Conservation (phyloP, 2,888 invertebrate species). For the Portevinia maculata region DNA sequence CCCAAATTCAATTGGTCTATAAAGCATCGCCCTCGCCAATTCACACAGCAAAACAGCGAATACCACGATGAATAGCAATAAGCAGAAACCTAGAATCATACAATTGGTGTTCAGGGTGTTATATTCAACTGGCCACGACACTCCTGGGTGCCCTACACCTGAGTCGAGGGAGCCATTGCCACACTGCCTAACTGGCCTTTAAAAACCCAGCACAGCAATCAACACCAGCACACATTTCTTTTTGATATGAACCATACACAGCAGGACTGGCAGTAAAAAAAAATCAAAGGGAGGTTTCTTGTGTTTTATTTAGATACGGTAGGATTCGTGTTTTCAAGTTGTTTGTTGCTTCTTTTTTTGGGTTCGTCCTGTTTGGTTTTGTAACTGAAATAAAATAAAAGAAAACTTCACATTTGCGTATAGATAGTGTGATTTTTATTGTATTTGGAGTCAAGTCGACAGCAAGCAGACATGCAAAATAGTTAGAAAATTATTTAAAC, state of each 20-base stretch:
- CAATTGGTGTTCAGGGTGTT: conserved; percentile 83
- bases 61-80: conserved; percentile 76
- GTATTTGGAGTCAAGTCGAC: conserved; percentile 35
- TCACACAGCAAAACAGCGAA: conserved; percentile 39
- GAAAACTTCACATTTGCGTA: conserved; percentile 19
- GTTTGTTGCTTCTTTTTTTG: conserved; percentile 26
- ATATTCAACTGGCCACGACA: conserved; percentile 83
- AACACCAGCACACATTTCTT: conserved; percentile 79
- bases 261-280: conserved; percentile 44
- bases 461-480: conserved; percentile 42
- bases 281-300: conserved; percentile 68
- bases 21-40: conserved; percentile 61
- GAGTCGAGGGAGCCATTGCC: conserved; percentile 82
- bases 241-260: conserved; percentile 69
- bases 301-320: conserved; percentile 4
- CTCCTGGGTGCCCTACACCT: conserved; percentile 83
- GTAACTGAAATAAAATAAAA: conserved; percentile 45
- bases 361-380: no score
- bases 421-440: conserved; percentile 59
- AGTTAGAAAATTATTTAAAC: conserved; percentile 35
- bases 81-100: conserved; percentile 80
- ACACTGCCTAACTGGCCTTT: conserved; percentile 83
- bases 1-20: conserved; percentile 62
- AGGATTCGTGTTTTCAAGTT: conserved; percentile 55
- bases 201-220: conserved; percentile 83